These are phyloP conservation scores for Hassar affinis DNA, from an alignment of 2,113 vertebrate genomes.

Conservation along the genomic window DNA sequence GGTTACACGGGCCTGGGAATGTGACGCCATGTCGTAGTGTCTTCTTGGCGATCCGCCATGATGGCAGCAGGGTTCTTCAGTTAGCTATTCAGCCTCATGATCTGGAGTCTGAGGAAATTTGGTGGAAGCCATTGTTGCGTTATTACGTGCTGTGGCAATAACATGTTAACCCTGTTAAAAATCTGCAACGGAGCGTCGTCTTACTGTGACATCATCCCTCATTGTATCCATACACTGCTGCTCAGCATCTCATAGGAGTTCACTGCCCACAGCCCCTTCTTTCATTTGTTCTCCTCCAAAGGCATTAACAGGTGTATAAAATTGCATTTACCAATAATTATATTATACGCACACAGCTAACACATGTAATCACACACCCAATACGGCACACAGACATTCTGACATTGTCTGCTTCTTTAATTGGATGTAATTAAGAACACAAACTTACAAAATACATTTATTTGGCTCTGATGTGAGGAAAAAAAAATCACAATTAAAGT, in stretches of 20 bases:
- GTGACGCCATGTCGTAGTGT: not conserved
- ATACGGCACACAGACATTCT: not conserved
- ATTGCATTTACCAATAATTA: not conserved
- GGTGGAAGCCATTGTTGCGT: not conserved
- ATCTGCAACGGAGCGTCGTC: not conserved
- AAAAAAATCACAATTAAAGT: constrained; percentile 18
- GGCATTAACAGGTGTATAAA: not conserved
- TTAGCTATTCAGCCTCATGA: not conserved
- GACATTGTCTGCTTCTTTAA: no score
- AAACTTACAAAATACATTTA: constrained; percentile 27
- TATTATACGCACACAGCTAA: not conserved
- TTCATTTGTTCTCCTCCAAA: not conserved
- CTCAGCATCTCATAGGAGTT: not conserved
- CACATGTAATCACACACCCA: not conserved
- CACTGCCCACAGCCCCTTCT: not conserved
- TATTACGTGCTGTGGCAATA: not conserved
- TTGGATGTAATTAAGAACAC: constrained; percentile 1
- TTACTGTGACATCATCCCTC: not conserved
- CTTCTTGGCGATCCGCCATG: not conserved
- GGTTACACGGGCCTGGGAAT: not conserved
- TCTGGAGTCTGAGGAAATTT: not conserved
- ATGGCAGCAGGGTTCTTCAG: not conserved
- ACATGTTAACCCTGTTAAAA: not conserved
- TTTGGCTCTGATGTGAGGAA: not conserved
- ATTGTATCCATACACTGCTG: not conserved